Conservation (phyloP, 1,140 invertebrate species). For the Telenomus remus region DNA sequence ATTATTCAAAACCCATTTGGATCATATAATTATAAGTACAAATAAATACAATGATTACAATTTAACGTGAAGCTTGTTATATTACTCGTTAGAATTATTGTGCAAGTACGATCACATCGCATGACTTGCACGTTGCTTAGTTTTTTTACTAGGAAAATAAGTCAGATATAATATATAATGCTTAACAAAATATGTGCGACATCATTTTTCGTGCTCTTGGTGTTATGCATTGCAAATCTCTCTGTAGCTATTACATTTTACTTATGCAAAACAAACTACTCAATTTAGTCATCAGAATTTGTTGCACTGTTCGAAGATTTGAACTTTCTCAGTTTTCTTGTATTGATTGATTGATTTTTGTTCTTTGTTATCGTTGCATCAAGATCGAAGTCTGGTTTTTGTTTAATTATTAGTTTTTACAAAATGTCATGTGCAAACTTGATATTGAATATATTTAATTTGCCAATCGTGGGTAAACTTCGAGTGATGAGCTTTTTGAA, state of each 20-base stretch:
- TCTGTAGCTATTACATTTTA: not conserved
- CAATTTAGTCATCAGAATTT: constrained; percentile 11
- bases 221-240: constrained; percentile 31
- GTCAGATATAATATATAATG: constrained; percentile 39
- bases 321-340: too few relatives aligned
- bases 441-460: too few relatives aligned
- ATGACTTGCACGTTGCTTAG: constrained; percentile 36
- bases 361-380: not conserved
- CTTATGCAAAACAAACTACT: constrained; percentile 33
- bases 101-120: constrained; percentile 39
- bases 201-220: constrained; percentile 45
- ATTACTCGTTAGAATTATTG: constrained; percentile 26
- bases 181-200: constrained; percentile 55
- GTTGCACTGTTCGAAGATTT: not conserved
- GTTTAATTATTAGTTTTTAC: too few relatives aligned
- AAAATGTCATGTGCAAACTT: too few relatives aligned
- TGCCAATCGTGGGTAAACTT: too few relatives aligned
- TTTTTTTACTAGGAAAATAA: constrained; percentile 46
- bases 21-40: constrained; percentile 11
- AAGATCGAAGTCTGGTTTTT: not conserved
- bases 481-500: not conserved
- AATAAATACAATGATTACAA: constrained; percentile 28
- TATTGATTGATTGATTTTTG: not conserved
- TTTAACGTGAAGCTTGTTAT: constrained; percentile 37
- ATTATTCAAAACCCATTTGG: too few relatives aligned